Base-by-base conservation (phyloP, 2,797 vertebrate species). In the Gymnothorax javanicus region DNA sequence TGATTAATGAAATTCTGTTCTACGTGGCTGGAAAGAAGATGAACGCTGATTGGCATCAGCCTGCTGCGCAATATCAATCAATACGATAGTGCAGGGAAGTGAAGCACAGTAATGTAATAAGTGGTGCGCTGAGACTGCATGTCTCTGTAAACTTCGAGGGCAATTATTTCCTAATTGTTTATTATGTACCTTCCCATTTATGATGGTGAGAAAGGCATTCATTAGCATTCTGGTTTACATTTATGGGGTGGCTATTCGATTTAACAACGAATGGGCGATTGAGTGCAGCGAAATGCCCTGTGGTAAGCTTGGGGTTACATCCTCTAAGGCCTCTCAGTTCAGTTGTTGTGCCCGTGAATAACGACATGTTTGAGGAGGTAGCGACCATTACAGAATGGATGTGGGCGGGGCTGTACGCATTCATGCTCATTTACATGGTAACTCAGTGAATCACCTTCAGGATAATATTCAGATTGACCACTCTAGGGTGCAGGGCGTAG, bases 1-100 rank as follows among this genome's bases (percentile, higher is more conserved):
- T 95, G 94, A 95, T 95, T 94, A 94, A 95, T 95, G 93, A 91
- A 92, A 54, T 87, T 85, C 90, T 89, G 88, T 27, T 79, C 86
- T 91, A 91, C 33, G 5, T 84, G 89, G 91, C 87, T 88, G 87
- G 88, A 86, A 20, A 23, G 84, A 25, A 54, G 88, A 89, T 87
- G 84, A 87, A 89, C 67, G 88, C 60, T 82, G 87, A 89, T 85
- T 81, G 87, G 90, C 84, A 50, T 82, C 3, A 86, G 83, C 71
- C 79, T 64, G 88, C 52, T 84, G 79, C 84, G 77, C 59, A 20
- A n/a, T 27, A 27, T 64, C 27, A 9, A 82, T 84, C 58, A 87
- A 73, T 73, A 73, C 52, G n/a, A 59, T 83, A 83, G 25, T 23
- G 7, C 25, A 13, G 64, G 86, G 81, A 87, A 83, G 73, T 87